Base-by-base conservation (phyloP, 2,888 invertebrate species). In the Zaprionus bogoriensis region DNA sequence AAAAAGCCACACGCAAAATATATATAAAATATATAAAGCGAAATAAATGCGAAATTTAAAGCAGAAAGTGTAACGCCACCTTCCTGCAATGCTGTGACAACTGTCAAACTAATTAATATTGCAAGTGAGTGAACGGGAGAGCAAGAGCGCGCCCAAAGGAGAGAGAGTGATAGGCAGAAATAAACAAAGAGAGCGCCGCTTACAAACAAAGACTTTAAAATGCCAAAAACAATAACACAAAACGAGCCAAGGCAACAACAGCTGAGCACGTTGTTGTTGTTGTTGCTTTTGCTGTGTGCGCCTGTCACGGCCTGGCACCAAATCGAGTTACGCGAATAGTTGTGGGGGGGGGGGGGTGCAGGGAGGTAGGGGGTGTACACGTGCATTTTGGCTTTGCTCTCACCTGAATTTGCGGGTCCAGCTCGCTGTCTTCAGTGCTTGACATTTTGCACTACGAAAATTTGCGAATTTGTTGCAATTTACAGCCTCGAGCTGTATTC, bases 401-500 rank as follows among this genome's bases (percentile, higher is more conserved):
- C 63, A 90, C 89, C 90, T 90, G 90, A 79, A 90, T 90, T 67
- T 89, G 90, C 76, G 90, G 90, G 83, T 90, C 90, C 87, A 90
- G 87, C 73, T 90, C 89, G 79, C 84, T 77, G 41, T 89, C 88
- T 68, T 89, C 90, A 67, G 84, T 64, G 46, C 62, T 74, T 46
- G 80, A 83, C 80, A 80, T 80, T 72, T 81, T 79, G 76, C 46
- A 53, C 51, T 36, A 38, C 51, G 42, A 42, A 19, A 62, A 61
- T 63, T 60, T 53, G 10, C 44, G 25, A 67, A 61, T 58, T 51
- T 7, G 12, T 22, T 14, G 44, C 25, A 47, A 52, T 58, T 58
- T 54, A 39, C 32, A 36, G 17, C 51, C 46, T 20, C 38, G 36
- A 19, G 17, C 22, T 12, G 32, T n/a, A 46, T 14, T 32, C 62